Evolutionary conservation across 1,140 invertebrate genomes (phyloP), one percentile per base, ranked within the genome.

Genomic region (Atta colombica): DNA sequence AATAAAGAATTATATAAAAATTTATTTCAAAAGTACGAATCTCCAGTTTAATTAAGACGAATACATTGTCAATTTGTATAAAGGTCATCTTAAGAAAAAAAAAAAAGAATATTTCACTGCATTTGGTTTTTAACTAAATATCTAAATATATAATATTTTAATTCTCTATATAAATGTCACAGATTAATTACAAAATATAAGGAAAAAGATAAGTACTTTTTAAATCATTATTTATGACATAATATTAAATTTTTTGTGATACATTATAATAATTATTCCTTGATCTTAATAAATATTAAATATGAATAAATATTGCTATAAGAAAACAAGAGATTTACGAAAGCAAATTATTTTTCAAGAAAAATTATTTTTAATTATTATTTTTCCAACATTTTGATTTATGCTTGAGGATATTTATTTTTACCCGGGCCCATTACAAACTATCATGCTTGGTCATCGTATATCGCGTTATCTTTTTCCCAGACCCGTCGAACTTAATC

Each of bases 401-500:
- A 69, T 4, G 65, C 49, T 71, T 5, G 31, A 45, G 77, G 16
- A 81, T 81, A 71, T 71, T 71, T 71, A 12, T 81, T 71, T 16
- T 71, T 69, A 49, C 51, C 0, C 8, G 6, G 21, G 1, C 5
- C 39, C 8, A 58, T 58, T 77, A 84, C 35, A 28, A 14, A n/a
- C 35, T 58, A 72, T 75, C 35, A 60, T 28, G 25, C 8, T 14
- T 4, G 55, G 10, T 12, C 21, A 18, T 35, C n/a, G 21, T 71
- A 35, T 58, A 71, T 60, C 51, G 16, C 65, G 2, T 71, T 35
- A 81, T 60, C 61, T 69, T 53, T 71, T 45, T 55, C 8, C 12
- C 31, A 28, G 39, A 53, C 14, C n/a, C 28, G 28, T 77, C 58
- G 31, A 74, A 25, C 71, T 85, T 85, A 77, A 80, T 80, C 51